Evolutionary conservation across 1,140 invertebrate species (phyloP).

Genomic region (Ephestia elutella): DNA sequence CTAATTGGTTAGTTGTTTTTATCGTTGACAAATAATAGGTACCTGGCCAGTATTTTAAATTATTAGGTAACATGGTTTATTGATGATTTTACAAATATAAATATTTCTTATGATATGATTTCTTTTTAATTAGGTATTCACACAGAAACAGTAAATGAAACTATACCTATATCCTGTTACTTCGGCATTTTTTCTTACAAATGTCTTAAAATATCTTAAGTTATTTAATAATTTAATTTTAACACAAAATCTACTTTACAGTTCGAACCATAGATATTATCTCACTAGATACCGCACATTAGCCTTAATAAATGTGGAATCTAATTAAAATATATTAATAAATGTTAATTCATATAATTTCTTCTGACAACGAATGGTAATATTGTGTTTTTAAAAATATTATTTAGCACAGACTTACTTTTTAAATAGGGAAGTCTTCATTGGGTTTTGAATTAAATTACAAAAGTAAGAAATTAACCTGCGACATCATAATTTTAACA

Average conservation of each 20-base stretch:
- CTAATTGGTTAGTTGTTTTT: background rate
- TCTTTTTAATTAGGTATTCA: background rate
- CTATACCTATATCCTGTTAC: constrained; percentile 15
- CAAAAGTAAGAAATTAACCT: no score
- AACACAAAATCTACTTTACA: background rate
- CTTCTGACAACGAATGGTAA: no score
- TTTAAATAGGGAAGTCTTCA: no score
- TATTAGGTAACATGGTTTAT: background rate
- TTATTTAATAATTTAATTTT: background rate
- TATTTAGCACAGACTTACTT: no score
- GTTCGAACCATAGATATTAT: background rate
- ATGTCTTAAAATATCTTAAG: background rate
- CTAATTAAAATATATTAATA: no score
- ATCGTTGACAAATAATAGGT: background rate
- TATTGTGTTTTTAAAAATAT: no score
- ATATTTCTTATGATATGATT: background rate
- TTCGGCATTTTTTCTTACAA: constrained; percentile 9
- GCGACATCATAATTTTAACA: no score
- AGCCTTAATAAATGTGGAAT: no score
- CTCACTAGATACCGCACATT: no score
- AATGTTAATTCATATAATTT: no score
- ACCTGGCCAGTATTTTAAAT: background rate
- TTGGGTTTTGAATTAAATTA: no score
- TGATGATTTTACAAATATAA: background rate
- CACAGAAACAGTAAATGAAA: constrained; percentile 11